phyloP scores from a whole-genome alignment of 2,888 invertebrate species.

The Hydrotaea cyrtoneurina region DNA sequence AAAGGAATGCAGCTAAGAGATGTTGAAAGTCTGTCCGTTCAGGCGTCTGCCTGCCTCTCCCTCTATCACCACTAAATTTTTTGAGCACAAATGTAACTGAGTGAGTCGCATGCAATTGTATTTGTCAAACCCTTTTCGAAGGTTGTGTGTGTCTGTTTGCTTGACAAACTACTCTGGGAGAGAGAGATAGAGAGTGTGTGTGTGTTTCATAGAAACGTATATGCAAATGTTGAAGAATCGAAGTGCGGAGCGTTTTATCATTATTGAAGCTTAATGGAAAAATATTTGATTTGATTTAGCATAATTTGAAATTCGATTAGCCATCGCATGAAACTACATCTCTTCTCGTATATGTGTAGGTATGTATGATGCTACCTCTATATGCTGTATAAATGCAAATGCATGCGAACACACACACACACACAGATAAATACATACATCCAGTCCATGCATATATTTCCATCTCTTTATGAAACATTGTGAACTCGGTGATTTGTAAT shows the following conservation, averaged over 20 bases:
- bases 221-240: slow-evolving; percentile 30
- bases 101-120: slow-evolving; percentile 6
- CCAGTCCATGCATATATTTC: neutral
- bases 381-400: neutral
- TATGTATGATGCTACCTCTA: too few relatives aligned
- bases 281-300: slow-evolving; percentile 58
- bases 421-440: neutral
- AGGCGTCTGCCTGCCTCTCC: too few relatives aligned
- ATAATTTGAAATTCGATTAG: slow-evolving; percentile 64
- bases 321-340: neutral
- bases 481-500: neutral
- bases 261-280: slow-evolving; percentile 59
- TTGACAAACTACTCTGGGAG: neutral
- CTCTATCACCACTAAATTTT: neutral
- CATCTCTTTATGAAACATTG: neutral
- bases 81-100: neutral
- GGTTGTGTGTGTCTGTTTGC: neutral
- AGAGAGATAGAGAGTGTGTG: neutral
- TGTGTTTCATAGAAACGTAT: neutral
- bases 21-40: neutral
- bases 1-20: slow-evolving; percentile 2
- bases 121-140: neutral
- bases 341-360: neutral
- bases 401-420: neutral
- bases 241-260: slow-evolving; percentile 40